A percentile compares a stretch with the other conserved stretches of the same genome.
phyloP scores from a whole-genome alignment of 2,797 vertebrate genomes.

The Diplodus puntazzo region DNA sequence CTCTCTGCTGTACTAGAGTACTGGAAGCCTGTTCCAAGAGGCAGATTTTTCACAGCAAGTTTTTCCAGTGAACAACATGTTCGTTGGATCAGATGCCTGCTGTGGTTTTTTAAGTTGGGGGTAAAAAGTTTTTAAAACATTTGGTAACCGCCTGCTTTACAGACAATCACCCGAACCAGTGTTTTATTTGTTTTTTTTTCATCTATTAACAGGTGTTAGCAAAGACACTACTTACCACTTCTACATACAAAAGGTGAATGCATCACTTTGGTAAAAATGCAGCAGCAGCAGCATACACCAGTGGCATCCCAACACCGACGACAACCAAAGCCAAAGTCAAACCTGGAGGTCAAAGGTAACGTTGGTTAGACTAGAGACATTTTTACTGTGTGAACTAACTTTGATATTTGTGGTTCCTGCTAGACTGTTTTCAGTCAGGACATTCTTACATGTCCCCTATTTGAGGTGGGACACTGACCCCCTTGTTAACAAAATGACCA shows the following conservation, averaged over 20 bases:
- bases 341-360: slow-evolving; percentile 49
- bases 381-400: not conserved
- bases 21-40: not conserved
- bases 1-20: not conserved
- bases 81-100: slow-evolving; percentile 5
- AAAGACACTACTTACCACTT: slow-evolving; percentile 29
- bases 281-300: not conserved
- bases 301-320: not conserved
- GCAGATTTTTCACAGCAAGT: not conserved
- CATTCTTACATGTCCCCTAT: not conserved
- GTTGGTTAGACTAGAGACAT: not conserved
- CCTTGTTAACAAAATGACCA: no score
- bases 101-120: not conserved
- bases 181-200: not conserved
- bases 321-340: not conserved
- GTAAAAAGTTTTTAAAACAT: slow-evolving; percentile 1
- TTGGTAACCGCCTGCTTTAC: not conserved
- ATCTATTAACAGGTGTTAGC: slow-evolving; percentile 47
- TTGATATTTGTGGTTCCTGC: not conserved
- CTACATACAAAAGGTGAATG: not conserved
- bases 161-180: slow-evolving; percentile 22
- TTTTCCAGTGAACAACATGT: not conserved
- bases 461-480: no score
- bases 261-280: slow-evolving; percentile 34
- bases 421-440: not conserved